Percentiles rank a stretch among this genome's conserved stretches.
phyloP scores from a whole-genome alignment of 2,888 invertebrate species.

The Drosophila borborema region DNA sequence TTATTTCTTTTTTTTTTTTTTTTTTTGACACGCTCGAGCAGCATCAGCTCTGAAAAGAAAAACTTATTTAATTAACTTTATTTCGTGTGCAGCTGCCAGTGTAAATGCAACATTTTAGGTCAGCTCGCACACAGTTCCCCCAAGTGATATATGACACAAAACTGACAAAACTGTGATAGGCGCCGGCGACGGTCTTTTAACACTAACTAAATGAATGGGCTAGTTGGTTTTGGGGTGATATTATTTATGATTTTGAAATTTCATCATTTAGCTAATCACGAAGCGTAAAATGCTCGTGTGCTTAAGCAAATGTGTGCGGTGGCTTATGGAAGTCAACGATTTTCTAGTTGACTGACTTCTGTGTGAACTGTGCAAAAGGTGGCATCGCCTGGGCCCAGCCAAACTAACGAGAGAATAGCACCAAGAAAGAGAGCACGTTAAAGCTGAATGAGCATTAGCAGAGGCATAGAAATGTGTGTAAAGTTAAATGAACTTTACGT shows the following conservation, averaged over 20 bases:
- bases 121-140: constrained; percentile 52
- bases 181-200: constrained; percentile 22
- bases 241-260: constrained; percentile 70
- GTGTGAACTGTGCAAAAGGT: constrained; percentile 60
- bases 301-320: constrained; percentile 54
- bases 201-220: constrained; percentile 24
- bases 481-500: constrained; percentile 57
- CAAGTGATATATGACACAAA: constrained; percentile 66
- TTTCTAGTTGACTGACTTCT: constrained; percentile 68
- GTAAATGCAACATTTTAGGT: constrained; percentile 56
- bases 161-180: constrained; percentile 19
- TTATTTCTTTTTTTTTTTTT: constrained; percentile 30
- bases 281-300: constrained; percentile 70
- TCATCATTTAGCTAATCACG: constrained; percentile 62
- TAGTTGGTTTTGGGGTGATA: constrained; percentile 6
- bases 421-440: constrained; percentile 1
- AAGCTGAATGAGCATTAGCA: constrained; percentile 7
- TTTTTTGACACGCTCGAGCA: constrained; percentile 62
- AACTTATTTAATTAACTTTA: constrained; percentile 69
- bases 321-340: constrained; percentile 71
- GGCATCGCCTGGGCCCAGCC: neutral
- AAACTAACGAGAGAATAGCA: neutral
- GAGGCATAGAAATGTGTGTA: constrained; percentile 28
- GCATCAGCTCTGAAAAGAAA: constrained; percentile 33
- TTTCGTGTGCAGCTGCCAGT: constrained; percentile 38